phyloP scores from a whole-genome alignment of 2,797 vertebrate species.

The Etheostoma perlongum region DNA sequence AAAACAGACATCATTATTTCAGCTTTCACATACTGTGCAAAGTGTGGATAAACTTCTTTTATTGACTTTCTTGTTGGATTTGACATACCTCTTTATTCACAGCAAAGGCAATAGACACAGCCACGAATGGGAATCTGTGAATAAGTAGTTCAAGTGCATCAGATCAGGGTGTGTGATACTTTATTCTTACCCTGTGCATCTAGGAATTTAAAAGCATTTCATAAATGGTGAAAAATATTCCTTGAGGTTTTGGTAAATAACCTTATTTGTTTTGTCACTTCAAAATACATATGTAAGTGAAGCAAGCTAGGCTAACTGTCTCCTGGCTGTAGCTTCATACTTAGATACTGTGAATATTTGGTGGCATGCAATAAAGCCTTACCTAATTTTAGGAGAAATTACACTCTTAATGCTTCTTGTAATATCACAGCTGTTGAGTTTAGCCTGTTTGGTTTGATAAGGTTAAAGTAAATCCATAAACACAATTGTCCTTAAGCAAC shows the following conservation, averaged over 20 bases:
- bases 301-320: too few species aligned
- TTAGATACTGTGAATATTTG: not conserved
- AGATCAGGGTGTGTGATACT: not conserved
- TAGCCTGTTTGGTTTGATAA: not conserved
- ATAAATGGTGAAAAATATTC: not conserved
- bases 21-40: not conserved
- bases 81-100: constrained; percentile 90
- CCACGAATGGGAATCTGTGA: constrained; percentile 95
- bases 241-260: not conserved
- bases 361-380: not conserved
- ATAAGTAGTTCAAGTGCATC: not conserved
- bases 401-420: not conserved
- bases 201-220: not conserved
- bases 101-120: constrained; percentile 95
- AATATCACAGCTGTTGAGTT: not conserved
- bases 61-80: not conserved
- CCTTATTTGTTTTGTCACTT: not conserved
- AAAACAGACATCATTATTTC: not conserved
- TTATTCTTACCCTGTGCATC: not conserved
- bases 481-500: not conserved
- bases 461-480: not conserved
- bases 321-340: not conserved
- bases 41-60: not conserved
- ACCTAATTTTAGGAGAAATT: not conserved
- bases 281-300: too few species aligned